Conservation (phyloP, 2,888 invertebrate species). For the Drosophila austrosaltans region DNA sequence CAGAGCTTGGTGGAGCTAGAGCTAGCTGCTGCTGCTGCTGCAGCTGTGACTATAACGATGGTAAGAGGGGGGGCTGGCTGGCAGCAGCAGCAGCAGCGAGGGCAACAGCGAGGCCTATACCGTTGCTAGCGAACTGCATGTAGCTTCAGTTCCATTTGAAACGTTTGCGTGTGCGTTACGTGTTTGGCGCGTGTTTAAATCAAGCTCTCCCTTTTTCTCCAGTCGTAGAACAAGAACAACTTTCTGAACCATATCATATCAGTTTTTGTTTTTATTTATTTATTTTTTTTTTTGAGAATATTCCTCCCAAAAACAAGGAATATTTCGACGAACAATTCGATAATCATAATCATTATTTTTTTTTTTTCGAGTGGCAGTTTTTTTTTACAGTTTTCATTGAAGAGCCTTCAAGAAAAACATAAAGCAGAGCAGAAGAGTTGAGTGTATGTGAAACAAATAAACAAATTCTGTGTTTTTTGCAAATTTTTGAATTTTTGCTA, state of each 20-base stretch:
- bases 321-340: background rate
- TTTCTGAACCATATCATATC: background rate
- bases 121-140: conserved; percentile 48
- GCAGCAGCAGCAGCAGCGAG: background rate
- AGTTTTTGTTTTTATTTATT: too few species aligned
- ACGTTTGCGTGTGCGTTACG: conserved; percentile 82
- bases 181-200: conserved; percentile 49
- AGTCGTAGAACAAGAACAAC: conserved; percentile 12
- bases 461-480: background rate
- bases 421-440: conserved; percentile 10
- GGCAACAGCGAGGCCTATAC: conserved; percentile 54
- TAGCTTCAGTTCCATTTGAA: conserved; percentile 81
- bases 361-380: conserved; percentile 6
- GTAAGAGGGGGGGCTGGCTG: background rate
- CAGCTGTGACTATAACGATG: background rate
- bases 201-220: conserved; percentile 27
- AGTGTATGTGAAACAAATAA: conserved; percentile 1
- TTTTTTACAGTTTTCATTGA: background rate
- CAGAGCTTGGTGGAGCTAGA: conserved; percentile 27
- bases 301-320: background rate
- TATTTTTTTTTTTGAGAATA: too few species aligned
- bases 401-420: conserved; percentile 4
- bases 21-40: conserved; percentile 12
- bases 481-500: conserved; percentile 2
- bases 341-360: background rate